A percentile compares a stretch with the other conserved stretches of the same genome.
These are phyloP conservation scores for Drosophila falleni DNA, from an alignment of 2,888 invertebrate genomes.

Conservation along the genomic window DNA sequence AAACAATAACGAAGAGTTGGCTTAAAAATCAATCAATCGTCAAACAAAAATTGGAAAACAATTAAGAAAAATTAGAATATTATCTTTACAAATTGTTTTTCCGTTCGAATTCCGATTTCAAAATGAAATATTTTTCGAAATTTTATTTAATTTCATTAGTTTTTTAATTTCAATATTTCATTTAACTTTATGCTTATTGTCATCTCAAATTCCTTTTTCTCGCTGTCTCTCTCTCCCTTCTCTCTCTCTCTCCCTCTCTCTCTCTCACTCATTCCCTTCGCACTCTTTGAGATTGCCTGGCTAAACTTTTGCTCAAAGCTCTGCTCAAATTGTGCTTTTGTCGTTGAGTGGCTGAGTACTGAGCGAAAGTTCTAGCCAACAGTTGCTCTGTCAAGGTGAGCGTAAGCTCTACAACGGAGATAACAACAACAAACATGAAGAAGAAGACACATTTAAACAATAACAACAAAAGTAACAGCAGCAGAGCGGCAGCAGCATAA, in stretches of 20 bases:
- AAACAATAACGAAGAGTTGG: too few species aligned
- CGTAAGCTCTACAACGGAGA: constrained; percentile 65
- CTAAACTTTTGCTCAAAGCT: constrained; percentile 55
- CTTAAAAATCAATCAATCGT: too few species aligned
- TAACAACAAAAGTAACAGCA: constrained; percentile 32
- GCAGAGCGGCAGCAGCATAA: constrained; percentile 56
- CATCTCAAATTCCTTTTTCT: too few species aligned
- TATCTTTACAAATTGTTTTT: too few species aligned
- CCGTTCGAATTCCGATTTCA: too few species aligned
- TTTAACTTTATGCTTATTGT: too few species aligned
- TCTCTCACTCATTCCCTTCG: neutral
- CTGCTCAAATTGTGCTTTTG: constrained; percentile 22
- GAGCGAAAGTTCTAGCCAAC: constrained; percentile 45
- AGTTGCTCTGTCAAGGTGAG: constrained; percentile 61
- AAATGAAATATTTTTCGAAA: too few species aligned
- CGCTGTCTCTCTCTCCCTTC: neutral
- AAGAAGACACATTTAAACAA: constrained; percentile 13
- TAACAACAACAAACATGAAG: constrained; percentile 51
- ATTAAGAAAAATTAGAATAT: too few species aligned
- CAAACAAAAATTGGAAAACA: too few species aligned
- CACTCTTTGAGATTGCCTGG: constrained; percentile 2
- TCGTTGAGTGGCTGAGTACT: constrained; percentile 34
- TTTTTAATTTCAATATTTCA: too few species aligned
- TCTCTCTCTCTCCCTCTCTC: neutral
- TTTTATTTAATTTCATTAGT: too few species aligned